These are phyloP conservation scores for Cladopsammia gracilis DNA, from an alignment of 64 coral and sea anemone genomes.

Conservation along the genomic window DNA sequence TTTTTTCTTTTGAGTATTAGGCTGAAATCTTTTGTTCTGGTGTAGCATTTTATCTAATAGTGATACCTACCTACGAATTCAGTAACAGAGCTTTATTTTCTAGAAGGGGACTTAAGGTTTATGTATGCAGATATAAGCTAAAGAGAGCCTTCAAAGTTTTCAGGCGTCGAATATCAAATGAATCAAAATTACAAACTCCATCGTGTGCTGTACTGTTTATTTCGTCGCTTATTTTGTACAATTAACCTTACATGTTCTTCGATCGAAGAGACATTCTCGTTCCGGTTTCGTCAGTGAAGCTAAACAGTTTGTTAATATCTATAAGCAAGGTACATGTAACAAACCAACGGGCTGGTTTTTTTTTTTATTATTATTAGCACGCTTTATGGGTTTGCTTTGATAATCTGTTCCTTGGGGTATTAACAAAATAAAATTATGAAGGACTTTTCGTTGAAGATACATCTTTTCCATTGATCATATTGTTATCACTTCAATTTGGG, in stretches of 20 bases:
- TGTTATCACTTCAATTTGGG: background rate
- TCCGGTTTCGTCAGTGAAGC: background rate
- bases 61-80: background rate
- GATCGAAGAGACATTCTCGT: background rate
- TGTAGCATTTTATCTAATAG: background rate
- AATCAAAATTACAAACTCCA: background rate
- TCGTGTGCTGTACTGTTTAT: background rate
- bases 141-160: background rate
- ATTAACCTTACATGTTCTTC: background rate
- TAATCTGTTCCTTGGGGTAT: background rate
- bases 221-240: background rate
- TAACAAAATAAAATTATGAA: background rate
- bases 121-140: background rate
- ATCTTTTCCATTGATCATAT: background rate
- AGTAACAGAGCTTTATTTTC: no score
- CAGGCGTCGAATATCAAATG: background rate
- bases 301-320: background rate
- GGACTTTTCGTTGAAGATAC: no score
- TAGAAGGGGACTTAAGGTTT: background rate
- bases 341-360: background rate
- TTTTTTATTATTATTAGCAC: background rate
- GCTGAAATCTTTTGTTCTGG: background rate
- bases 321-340: background rate
- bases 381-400: background rate
- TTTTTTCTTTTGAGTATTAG: conserved; percentile 4